A percentile compares a stretch with the other conserved stretches of the same genome.
Evolutionary conservation across 2,888 invertebrate genomes (phyloP).

Genomic region (Pandemis heparana): DNA sequence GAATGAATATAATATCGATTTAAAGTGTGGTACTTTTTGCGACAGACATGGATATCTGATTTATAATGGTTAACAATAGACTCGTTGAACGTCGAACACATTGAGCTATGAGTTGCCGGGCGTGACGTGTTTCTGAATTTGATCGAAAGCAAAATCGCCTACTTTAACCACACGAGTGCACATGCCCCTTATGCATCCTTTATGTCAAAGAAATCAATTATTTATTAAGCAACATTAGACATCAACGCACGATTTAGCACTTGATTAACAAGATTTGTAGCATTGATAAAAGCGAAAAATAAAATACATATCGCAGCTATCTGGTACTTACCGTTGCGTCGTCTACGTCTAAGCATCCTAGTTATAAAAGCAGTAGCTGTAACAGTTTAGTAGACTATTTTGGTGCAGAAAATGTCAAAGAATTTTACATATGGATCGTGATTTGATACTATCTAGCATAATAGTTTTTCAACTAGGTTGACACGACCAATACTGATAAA

Average conservation of each 20-base stretch:
- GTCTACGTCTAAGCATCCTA: too few species aligned
- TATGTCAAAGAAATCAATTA: not conserved
- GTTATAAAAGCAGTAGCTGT: too few species aligned
- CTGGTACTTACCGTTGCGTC: too few species aligned
- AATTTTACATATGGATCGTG: not conserved
- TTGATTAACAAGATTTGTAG: too few species aligned
- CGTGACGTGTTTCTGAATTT: constrained; percentile 54
- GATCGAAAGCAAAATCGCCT: not conserved
- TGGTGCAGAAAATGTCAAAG: not conserved
- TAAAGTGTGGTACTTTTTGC: constrained; percentile 44
- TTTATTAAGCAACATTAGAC: not conserved
- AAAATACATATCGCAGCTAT: too few species aligned
- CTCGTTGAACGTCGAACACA: constrained; percentile 51
- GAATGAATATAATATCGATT: constrained; percentile 53
- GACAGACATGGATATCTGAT: constrained; percentile 60
- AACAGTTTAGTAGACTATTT: not conserved
- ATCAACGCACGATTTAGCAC: not conserved
- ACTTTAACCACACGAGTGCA: not conserved
- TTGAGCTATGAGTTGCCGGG: constrained; percentile 63
- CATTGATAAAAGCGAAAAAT: too few species aligned
- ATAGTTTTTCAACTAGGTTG: not conserved
- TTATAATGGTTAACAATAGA: constrained; percentile 49
- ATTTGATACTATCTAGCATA: too few species aligned
- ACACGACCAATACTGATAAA: not conserved
- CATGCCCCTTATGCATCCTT: too few species aligned